Base-by-base conservation (phyloP, 2,888 invertebrate species). In the Acleris laterana region DNA sequence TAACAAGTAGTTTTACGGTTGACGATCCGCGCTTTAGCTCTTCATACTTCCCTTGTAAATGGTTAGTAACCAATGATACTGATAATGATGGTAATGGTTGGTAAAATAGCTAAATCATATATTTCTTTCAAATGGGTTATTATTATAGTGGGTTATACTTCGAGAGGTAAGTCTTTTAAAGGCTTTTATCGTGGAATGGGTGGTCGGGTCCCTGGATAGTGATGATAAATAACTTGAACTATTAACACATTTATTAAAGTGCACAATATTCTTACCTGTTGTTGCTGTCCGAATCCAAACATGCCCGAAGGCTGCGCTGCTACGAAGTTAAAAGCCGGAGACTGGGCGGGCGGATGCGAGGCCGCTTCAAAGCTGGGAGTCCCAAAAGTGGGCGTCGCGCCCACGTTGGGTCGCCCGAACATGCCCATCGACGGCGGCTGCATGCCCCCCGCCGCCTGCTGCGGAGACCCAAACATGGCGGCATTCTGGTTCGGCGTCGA, bases 241-340 rank as follows among this genome's bases (percentile, higher is more conserved):
- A n/a, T n/a, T n/a, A n/a, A n/a, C n/a, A n/a, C 20, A 22, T 22
- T 44, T 44, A 11, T 22, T 3, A 19, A 25, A 20, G 19, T 17
- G 19, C 0, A 28, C 17, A 11, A 17, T 13, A 38, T 42, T 3
- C 42, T 20, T 60, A 56, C 58, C 69, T 38, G 42, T 55, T 77
- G 62, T 79, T 89, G 90, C 83, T 90, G 89, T 68, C 86, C 85
- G 76, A 90, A 90, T 67, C 87, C 88, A 68, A 90, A 89, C 22
- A 88, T 77, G 17, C 74, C 78, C 3, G 81, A 52, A 9, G 79
- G 44, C 56, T 79, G 84, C 6, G 76, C 63, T 16, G 80, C 71
- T 17, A 87, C 85, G 69, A 90, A 91, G 72, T 79, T 87, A 69
- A 89, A 90, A 0, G 84, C 71, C 3, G 84, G 78, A 3, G 82